Evolutionary conservation across 2,113 vertebrate species (phyloP).

Genomic region (Alexandromys fortis): DNA sequence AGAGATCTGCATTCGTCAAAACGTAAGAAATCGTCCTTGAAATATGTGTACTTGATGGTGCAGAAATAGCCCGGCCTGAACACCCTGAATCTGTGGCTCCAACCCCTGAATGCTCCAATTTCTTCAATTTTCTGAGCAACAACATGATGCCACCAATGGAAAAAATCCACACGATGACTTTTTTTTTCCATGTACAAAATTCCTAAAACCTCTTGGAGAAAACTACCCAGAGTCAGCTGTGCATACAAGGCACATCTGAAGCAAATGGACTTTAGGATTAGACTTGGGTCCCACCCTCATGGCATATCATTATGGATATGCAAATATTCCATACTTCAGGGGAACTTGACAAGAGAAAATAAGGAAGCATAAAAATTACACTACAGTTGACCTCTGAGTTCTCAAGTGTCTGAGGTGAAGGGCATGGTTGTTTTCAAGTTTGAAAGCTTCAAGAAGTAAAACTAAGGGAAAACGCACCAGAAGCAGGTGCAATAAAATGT

Average conservation of each 20-base stretch:
- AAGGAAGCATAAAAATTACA: neutral
- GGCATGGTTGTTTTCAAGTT: neutral
- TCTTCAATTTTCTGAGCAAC: neutral
- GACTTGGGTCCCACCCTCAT: neutral
- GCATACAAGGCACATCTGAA: neutral
- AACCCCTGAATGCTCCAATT: neutral
- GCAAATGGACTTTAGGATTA: neutral
- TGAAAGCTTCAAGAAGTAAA: neutral
- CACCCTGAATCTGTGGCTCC: neutral
- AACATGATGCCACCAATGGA: neutral
- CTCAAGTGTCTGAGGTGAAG: neutral
- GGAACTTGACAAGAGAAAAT: neutral
- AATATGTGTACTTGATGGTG: neutral
- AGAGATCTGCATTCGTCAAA: neutral
- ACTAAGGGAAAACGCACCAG: neutral
- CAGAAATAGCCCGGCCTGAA: neutral
- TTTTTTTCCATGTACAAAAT: neutral
- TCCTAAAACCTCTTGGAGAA: neutral
- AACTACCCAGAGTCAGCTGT: neutral
- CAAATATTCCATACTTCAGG: neutral
- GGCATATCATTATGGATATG: neutral
- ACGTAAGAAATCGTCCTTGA: neutral
- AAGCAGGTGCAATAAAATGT: neutral
- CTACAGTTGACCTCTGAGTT: neutral
- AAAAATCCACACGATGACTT: neutral